These are phyloP conservation scores for Schrankia costaestrigalis DNA, from an alignment of 2,888 invertebrate genomes.

Conservation along the genomic window DNA sequence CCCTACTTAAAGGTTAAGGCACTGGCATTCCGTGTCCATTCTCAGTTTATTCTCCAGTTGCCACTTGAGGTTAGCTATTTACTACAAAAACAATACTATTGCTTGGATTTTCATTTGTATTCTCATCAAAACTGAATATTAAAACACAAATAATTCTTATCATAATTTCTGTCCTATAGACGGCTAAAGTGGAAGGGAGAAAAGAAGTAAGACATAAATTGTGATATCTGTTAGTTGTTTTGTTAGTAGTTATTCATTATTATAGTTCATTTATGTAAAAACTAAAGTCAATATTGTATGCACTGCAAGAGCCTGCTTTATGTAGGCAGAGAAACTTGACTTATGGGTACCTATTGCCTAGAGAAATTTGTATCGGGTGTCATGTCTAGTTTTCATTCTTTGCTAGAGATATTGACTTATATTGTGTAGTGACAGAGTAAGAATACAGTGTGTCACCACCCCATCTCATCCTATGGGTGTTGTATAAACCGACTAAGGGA, in stretches of 20 bases:
- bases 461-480: no score
- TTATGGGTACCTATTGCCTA: not conserved
- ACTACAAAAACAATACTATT: not conserved
- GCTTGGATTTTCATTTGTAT: conserved; percentile 2
- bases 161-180: conserved; percentile 8
- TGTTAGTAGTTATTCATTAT: not conserved
- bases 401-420: not conserved
- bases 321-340: not conserved
- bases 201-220: conserved; percentile 6
- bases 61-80: no score
- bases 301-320: not conserved
- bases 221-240: conserved; percentile 5
- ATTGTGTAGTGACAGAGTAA: not conserved
- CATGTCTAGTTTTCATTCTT: no score
- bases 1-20: no score
- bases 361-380: no score
- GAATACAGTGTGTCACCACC: not conserved
- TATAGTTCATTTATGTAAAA: not conserved
- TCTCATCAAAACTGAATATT: conserved; percentile 9
- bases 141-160: conserved; percentile 3
- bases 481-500: no score
- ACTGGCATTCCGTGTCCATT: no score
- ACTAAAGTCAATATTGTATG: not conserved
- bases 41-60: no score
- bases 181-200: conserved; percentile 9